phyloP scores from a whole-genome alignment of 2,888 invertebrate species.

The Elysia crispata region DNA sequence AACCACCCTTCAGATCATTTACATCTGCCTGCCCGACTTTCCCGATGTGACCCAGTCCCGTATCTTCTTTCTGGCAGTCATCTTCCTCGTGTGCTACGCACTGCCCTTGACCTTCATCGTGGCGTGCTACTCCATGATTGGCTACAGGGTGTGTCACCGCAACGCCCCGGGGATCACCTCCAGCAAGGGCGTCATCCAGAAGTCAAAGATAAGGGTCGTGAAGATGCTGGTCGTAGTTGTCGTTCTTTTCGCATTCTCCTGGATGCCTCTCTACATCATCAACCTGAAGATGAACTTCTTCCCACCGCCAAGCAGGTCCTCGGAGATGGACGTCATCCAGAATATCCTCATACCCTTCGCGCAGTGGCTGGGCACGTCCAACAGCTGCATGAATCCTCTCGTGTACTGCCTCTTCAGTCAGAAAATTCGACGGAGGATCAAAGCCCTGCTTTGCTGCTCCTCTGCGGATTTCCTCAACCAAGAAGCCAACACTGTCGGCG shows the following conservation, averaged over 20 bases:
- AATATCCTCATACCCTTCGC: slow-evolving; percentile 49
- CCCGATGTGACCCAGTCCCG: slow-evolving; percentile 89
- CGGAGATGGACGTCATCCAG: slow-evolving; percentile 94
- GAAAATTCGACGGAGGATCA: slow-evolving; percentile 55
- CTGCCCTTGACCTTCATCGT: slow-evolving; percentile 93
- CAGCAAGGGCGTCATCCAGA: slow-evolving; percentile 79
- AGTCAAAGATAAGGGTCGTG: slow-evolving; percentile 95
- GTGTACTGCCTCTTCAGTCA: slow-evolving; percentile 96
- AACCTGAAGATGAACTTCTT: slow-evolving; percentile 82
- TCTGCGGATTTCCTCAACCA: slow-evolving; percentile 83
- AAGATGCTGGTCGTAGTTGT: slow-evolving; percentile 96
- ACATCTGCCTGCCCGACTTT: slow-evolving; percentile 80
- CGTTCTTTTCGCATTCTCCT: slow-evolving; percentile 93
- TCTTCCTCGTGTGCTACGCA: slow-evolving; percentile 92
- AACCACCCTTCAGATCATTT: slow-evolving; percentile 45
- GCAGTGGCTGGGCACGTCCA: slow-evolving; percentile 75
- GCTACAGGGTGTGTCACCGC: slow-evolving; percentile 92
- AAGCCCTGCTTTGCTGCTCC: slow-evolving; percentile 80
- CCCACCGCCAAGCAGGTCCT: slow-evolving; percentile 32
- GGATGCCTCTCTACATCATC: slow-evolving; percentile 91
- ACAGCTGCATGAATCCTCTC: slow-evolving; percentile 95
- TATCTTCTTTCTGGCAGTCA: slow-evolving; percentile 91
- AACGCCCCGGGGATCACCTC: slow-evolving; percentile 89
- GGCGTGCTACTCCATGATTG: slow-evolving; percentile 93
- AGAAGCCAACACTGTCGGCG: slow-evolving; percentile 62